phyloP scores from a whole-genome alignment of 2,888 invertebrate species.

The Eilema caniola region DNA sequence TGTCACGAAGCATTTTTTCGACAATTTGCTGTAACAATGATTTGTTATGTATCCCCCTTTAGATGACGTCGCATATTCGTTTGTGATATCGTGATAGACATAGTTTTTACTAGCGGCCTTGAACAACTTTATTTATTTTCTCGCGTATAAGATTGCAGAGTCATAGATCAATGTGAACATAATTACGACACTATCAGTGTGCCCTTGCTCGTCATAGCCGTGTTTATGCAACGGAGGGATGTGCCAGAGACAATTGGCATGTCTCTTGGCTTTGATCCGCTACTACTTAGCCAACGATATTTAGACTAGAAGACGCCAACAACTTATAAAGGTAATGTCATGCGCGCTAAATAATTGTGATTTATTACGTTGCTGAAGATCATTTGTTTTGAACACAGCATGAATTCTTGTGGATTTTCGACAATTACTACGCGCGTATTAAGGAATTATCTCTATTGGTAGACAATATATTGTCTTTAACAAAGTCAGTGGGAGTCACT shows the following conservation, averaged over 20 bases:
- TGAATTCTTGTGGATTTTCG: not conserved
- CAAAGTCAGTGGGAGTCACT: not conserved
- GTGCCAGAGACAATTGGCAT: conserved; percentile 80
- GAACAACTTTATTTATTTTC: conserved; percentile 27
- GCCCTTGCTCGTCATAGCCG: conserved; percentile 69
- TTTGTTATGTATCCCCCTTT: too few relatives aligned
- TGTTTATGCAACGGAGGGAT: conserved; percentile 70
- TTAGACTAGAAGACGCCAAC: conserved; percentile 80
- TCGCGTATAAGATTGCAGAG: conserved; percentile 38
- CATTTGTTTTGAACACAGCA: too few relatives aligned
- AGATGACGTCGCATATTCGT: not conserved
- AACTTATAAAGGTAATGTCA: conserved; percentile 53
- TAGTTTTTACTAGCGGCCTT: conserved; percentile 8
- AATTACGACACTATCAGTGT: conserved; percentile 58
- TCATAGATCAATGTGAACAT: conserved; percentile 50
- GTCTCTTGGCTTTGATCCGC: conserved; percentile 66
- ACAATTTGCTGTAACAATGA: too few relatives aligned
- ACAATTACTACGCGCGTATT: too few relatives aligned
- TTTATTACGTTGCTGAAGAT: conserved; percentile 38
- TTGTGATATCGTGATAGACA: not conserved
- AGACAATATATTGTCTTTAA: not conserved
- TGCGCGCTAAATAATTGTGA: conserved; percentile 47
- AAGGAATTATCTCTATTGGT: too few relatives aligned
- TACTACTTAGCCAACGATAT: conserved; percentile 74
- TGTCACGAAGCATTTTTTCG: too few relatives aligned